phyloP scores from a whole-genome alignment of 2,888 invertebrate genomes.

The Ophion ventricosus region DNA sequence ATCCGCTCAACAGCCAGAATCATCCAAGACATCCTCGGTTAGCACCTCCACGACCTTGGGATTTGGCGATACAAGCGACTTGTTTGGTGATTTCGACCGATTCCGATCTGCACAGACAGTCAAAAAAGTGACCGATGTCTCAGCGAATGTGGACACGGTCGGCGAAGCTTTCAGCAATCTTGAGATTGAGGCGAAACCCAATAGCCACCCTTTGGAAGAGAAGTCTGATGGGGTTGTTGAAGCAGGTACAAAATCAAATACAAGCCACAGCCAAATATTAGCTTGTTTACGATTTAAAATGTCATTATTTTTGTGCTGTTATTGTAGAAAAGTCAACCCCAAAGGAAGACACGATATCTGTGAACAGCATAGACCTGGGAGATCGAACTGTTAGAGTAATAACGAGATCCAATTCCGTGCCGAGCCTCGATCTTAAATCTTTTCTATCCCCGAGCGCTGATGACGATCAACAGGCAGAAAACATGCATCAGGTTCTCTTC shows the following conservation, averaged over 20 bases:
- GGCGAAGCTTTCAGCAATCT: constrained; percentile 78
- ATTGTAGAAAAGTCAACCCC: constrained; percentile 76
- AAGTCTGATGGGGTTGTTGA: constrained; percentile 74
- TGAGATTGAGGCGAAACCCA: constrained; percentile 72
- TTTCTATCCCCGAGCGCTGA: constrained; percentile 79
- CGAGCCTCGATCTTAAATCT: constrained; percentile 82
- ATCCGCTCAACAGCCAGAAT: constrained; percentile 78
- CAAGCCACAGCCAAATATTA: not conserved
- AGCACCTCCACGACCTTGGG: constrained; percentile 47
- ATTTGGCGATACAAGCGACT: constrained; percentile 69
- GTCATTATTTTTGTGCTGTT: constrained; percentile 37
- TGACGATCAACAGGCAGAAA: constrained; percentile 78
- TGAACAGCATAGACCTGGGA: constrained; percentile 81
- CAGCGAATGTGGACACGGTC: constrained; percentile 66
- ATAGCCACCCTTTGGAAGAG: constrained; percentile 70
- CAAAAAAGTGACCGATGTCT: constrained; percentile 57
- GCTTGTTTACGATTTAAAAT: not conserved
- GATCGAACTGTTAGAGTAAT: constrained; percentile 75
- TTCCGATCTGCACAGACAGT: constrained; percentile 68
- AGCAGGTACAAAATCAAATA: constrained; percentile 69
- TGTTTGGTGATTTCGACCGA: constrained; percentile 77
- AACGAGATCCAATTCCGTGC: constrained; percentile 81
- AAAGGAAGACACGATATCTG: constrained; percentile 80
- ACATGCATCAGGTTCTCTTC: constrained; percentile 78
- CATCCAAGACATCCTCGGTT: constrained; percentile 55